Base-by-base conservation (phyloP, 2,888 invertebrate species). In the Latrodectus hesperus region DNA sequence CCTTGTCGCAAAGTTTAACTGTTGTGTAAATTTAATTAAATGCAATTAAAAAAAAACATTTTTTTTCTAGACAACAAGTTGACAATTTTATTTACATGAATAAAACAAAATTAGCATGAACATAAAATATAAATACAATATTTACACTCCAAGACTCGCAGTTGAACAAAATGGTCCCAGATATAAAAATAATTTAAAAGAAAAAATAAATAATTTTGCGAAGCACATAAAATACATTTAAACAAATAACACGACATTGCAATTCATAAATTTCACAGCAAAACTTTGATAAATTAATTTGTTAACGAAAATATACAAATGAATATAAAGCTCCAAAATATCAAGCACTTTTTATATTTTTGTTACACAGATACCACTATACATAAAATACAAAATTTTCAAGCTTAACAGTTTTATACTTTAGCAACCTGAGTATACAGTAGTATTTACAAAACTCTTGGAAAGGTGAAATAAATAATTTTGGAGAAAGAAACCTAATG, bases 341-440 rank as follows among this genome's bases (percentile, higher is more conserved):
- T 73, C 16, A 70, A 83, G 75, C 82, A 83, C 76, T 75, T 83
- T 60, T 60, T 83, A 75, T 64, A 38, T 17, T 17, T 16, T 38
- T 53, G 53, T 78, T 22, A 51, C 64, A 67, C 38, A 38, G 38
- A 78, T 49, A 49, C 68, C 73, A 53, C 51, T 70, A 68, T 83
- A 83, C 77, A 78, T 68, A 65, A 74, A 77, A 79, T 78, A 85
- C 80, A 80, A 75, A 84, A 74, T 75, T 74, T 78, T 26, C 53
- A 84, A 84, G 78, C 70, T 26, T 79, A 85, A 85, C 85, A 85
- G 75, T 85, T 85, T 85, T 85, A 85, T 70, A 85, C 70, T 85
- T 79, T 85, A 85, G 85, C 85, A 85, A 85, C 85, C 85, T 85
- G 85, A 85, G 85, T 84, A 70, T 85, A 80, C 75, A 80, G 64